Percentiles rank a stretch among this genome's conserved stretches.
phyloP scores from a whole-genome alignment of 37 sponge, comb jelly and placozoan genomes.

The Beroe ovata region DNA sequence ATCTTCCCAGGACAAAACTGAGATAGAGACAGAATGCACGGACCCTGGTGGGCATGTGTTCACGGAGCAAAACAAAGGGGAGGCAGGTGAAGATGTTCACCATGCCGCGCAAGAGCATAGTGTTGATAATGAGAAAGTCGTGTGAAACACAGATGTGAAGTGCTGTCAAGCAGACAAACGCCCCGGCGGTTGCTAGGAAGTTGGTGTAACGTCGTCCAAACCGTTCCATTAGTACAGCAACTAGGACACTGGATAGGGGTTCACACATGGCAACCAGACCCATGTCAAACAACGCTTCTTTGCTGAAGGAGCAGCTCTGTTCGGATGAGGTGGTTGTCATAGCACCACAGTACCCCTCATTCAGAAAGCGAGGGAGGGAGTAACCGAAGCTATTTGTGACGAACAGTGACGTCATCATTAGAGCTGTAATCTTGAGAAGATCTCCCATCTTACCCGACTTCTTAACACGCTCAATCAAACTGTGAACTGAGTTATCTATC shows the following conservation, averaged over 20 bases:
- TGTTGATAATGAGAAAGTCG: background rate
- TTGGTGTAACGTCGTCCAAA: background rate
- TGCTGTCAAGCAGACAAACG: background rate
- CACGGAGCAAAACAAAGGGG: background rate
- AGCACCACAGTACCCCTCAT: background rate
- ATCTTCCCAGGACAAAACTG: background rate
- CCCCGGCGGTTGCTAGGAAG: background rate
- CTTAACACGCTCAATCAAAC: background rate
- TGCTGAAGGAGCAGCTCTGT: background rate
- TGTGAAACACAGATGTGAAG: background rate
- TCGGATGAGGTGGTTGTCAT: background rate
- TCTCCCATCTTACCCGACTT: background rate
- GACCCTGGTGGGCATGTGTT: slow-evolving; percentile 22
- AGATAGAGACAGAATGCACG: slow-evolving; percentile 5
- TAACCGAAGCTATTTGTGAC: background rate
- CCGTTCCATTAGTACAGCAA: background rate
- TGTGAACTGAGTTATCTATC: background rate
- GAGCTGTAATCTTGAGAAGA: background rate
- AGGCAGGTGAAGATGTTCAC: background rate
- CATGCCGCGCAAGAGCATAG: background rate
- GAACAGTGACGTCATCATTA: background rate
- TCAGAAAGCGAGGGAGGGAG: background rate
- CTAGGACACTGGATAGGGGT: background rate
- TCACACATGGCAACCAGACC: background rate
- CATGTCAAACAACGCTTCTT: background rate